Percentiles rank a stretch among this genome's conserved stretches.
Conservation (phyloP, 2,113 vertebrate genomes). For the Collichthys lucidus region DNA sequence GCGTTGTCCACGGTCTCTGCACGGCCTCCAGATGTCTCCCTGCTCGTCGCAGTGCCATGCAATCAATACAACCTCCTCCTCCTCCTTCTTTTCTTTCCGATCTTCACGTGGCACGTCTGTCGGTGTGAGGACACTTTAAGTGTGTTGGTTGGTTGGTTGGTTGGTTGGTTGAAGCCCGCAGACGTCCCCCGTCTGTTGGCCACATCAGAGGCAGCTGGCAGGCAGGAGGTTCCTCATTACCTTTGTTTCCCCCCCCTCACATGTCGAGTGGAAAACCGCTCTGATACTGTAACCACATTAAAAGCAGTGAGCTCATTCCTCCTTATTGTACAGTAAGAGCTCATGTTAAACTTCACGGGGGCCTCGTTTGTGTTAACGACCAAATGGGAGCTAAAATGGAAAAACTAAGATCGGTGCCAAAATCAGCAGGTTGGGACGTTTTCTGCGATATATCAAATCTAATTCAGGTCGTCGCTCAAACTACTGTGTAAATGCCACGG, state of each 20-base stretch:
- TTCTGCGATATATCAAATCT: conserved; percentile 20
- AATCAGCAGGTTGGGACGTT: conserved; percentile 16
- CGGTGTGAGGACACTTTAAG: background rate
- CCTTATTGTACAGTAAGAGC: conserved; percentile 26
- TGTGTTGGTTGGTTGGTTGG: background rate
- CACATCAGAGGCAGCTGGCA: conserved; percentile 26
- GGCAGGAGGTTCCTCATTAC: conserved; percentile 14
- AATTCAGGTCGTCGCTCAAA: background rate
- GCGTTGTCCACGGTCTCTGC: conserved; percentile 33
- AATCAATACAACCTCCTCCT: background rate
- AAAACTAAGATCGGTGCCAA: conserved; percentile 41
- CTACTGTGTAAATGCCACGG: conserved; percentile 10
- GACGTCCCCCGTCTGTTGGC: background rate
- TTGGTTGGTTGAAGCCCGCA: background rate
- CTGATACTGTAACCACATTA: conserved; percentile 23
- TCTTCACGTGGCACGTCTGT: background rate
- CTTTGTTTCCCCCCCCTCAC: conserved; percentile 2
- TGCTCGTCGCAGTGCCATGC: background rate
- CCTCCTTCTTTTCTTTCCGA: background rate
- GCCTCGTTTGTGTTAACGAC: conserved; percentile 30
- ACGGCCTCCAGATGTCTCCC: background rate
- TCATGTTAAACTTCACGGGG: background rate
- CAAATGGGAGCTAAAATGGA: conserved; percentile 44
- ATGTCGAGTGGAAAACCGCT: conserved; percentile 4
- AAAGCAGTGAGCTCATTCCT: conserved; percentile 30